phyloP scores from a whole-genome alignment of 2,113 vertebrate genomes.

The Aegithalos caudatus region DNA sequence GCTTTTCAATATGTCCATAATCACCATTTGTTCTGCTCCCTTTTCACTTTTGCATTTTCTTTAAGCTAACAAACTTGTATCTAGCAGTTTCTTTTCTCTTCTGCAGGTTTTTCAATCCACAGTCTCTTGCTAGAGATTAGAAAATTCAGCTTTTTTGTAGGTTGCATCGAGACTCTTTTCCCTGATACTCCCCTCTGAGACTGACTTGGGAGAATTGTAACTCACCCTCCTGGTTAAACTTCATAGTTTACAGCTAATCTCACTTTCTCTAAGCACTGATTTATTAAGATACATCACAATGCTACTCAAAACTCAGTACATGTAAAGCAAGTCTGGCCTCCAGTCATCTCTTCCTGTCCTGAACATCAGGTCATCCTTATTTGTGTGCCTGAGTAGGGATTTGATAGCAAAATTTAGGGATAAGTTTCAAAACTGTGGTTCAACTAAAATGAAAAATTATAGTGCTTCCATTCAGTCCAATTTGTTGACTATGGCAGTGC shows the following conservation, averaged over 20 bases:
- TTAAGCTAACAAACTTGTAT: neutral
- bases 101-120: neutral
- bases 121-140: neutral
- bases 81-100: neutral
- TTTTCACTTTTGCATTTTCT: neutral
- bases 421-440: neutral
- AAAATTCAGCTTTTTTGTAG: neutral
- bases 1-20: neutral
- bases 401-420: neutral
- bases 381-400: neutral
- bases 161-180: neutral
- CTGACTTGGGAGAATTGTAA: neutral
- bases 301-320: neutral
- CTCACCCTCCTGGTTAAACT: neutral
- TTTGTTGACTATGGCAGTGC: neutral
- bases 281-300: neutral
- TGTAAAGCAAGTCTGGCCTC: neutral
- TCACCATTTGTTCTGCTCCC: neutral
- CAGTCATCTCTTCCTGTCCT: neutral
- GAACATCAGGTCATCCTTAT: neutral
- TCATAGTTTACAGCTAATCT: neutral
- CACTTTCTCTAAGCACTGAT: neutral
- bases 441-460: neutral
- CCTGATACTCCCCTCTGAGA: neutral
- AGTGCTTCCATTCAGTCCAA: neutral